Conservation (phyloP, 2,797 vertebrate genomes). For the Momotus momota region DNA sequence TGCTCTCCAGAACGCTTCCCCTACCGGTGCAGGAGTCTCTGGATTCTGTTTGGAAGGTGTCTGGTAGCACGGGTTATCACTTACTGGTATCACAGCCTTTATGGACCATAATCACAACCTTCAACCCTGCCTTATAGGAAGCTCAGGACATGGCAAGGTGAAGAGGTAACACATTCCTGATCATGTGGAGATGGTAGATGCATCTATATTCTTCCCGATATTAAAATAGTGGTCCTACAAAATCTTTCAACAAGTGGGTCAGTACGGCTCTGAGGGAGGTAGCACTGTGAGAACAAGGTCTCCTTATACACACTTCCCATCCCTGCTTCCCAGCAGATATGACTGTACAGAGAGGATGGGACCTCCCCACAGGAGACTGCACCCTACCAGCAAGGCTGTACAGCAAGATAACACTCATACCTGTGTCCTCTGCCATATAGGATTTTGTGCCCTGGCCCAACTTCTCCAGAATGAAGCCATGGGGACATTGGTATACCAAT, state of each 20-base stretch:
- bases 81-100: neutral
- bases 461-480: neutral
- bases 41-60: neutral
- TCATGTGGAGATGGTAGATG: accelerated
- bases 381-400: neutral
- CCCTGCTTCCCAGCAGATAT: neutral
- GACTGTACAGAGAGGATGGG: neutral
- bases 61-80: neutral
- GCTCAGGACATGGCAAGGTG: neutral
- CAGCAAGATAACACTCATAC: neutral
- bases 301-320: neutral
- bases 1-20: neutral
- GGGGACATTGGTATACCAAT: accelerated
- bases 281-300: neutral
- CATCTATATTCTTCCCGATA: neutral
- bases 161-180: neutral
- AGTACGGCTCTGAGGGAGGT: neutral
- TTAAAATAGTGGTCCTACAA: neutral
- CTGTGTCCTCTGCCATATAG: neutral
- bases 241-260: neutral
- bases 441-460: neutral
- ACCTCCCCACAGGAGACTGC: neutral
- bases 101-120: neutral
- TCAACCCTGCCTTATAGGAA: neutral
- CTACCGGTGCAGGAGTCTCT: neutral